Evolutionary conservation across 2,888 invertebrate species (phyloP).

Genomic region (Ctenicera cuprea): DNA sequence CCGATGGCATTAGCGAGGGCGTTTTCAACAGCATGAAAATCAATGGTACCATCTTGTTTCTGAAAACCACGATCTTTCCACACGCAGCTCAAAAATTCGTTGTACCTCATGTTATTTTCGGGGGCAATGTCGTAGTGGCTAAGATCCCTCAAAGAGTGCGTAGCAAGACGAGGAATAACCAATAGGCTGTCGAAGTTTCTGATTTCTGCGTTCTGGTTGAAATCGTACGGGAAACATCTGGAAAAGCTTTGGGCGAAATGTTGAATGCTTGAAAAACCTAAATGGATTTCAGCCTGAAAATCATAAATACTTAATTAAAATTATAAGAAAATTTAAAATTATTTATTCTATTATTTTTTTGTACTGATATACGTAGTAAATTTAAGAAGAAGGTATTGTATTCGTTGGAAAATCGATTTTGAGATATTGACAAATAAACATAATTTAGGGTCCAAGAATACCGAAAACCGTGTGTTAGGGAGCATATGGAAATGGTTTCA

Average conservation of each 20-base stretch:
- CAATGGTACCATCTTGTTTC: conserved; percentile 31
- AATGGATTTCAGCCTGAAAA: conserved; percentile 24
- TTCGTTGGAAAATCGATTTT: too few relatives aligned
- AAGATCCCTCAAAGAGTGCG: conserved; percentile 34
- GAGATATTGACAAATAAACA: too few relatives aligned
- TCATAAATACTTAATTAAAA: too few relatives aligned
- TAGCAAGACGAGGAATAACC: conserved; percentile 38
- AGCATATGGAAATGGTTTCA: too few relatives aligned
- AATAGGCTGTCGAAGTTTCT: conserved; percentile 34
- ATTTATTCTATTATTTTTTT: too few relatives aligned
- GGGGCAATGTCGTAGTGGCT: conserved; percentile 22
- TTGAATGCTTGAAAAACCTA: neutral
- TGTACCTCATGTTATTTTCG: conserved; percentile 26
- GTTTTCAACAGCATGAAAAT: conserved; percentile 36
- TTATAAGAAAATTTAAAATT: too few relatives aligned
- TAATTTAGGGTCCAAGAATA: too few relatives aligned
- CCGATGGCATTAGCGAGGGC: conserved; percentile 30
- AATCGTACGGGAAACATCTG: conserved; percentile 45
- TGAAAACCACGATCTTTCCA: conserved; percentile 42
- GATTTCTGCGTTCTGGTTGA: conserved; percentile 35
- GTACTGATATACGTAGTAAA: too few relatives aligned
- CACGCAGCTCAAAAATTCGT: conserved; percentile 42
- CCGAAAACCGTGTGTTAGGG: too few relatives aligned
- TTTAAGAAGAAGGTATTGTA: too few relatives aligned
- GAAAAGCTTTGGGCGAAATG: conserved; percentile 38